Evolutionary conservation across 1,140 invertebrate species (phyloP), one percentile per base, ranked within the genome.

Genomic region (Cotesia glomerata): DNA sequence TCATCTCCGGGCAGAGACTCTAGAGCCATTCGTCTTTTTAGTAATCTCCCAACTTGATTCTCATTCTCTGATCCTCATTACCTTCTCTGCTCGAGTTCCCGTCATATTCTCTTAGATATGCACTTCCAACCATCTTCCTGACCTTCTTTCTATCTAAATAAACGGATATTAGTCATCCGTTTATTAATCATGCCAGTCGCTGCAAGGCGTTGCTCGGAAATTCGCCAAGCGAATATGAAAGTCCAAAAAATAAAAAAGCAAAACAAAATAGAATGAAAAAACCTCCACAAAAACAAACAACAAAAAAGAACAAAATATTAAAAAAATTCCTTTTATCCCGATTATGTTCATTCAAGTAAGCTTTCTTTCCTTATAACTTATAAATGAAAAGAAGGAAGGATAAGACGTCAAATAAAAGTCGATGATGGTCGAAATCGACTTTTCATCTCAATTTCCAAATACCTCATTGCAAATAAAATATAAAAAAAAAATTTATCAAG

Each of bases 131-230:
- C 36, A 74, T 26, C 11, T 64, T 26, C 16, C 67, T 36, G 39
- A 45, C 45, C 35, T 26, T 36, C 14, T 61, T 59, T 68, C 67
- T 74, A 9, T 68, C 35, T 75, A 51, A 70, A 77, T 77, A 74
- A 74, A 74, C 63, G 72, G 64, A 72, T 70, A 64, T 71, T 51
- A 51, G 65, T 71, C 71, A 66, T 70, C 35, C 69, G 72, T 74
- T 78, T 78, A 79, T 79, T 78, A 76, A 77, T 77, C 74, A 69
- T 71, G 36, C 45, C 52, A 66, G 61, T 76, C 71, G 36, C 4
- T 34, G 69, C 69, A 72, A 75, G 45, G 66, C 35, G 71, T 61
- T 51, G 34, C 49, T 52, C 45, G 65, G 51, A 75, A 78, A 77
- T 76, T 71, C 49, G 72, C 63, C 58, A 35, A 72, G 49, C 39